These are phyloP conservation scores for Callocephalon fimbriatum DNA, from an alignment of 2,113 vertebrate species.

Conservation along the genomic window DNA sequence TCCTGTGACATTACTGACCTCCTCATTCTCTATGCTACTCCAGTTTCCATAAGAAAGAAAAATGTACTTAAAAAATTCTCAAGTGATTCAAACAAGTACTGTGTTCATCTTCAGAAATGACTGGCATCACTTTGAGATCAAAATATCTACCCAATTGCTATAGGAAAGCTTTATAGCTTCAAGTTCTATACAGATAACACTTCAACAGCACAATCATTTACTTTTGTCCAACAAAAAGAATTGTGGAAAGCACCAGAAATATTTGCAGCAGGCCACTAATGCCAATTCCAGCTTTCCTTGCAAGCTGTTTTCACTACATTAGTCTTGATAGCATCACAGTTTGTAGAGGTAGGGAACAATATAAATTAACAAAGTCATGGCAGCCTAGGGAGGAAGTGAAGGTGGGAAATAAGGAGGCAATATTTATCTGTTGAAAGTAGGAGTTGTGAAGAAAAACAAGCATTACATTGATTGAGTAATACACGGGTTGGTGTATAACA, in stretches of 20 bases:
- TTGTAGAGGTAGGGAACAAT: background rate
- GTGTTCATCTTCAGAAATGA: slow-evolving; percentile 27
- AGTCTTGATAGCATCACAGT: background rate
- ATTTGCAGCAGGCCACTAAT: background rate
- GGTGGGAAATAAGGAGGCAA: background rate
- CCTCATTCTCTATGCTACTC: background rate
- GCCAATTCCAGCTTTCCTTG: background rate
- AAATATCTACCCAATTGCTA: background rate
- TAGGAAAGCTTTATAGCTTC: background rate
- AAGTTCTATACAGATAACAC: background rate
- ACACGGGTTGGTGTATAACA: background rate
- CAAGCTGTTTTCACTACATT: background rate
- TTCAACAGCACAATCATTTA: background rate
- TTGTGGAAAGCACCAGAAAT: background rate
- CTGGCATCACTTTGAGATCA: slow-evolving; percentile 29
- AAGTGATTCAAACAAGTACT: slow-evolving; percentile 44
- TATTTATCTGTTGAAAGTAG: background rate
- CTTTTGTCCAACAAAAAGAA: background rate
- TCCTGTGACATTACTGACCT: background rate
- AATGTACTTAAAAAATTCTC: slow-evolving; percentile 7
- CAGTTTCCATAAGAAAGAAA: background rate
- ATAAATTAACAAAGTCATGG: background rate
- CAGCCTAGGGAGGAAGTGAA: background rate
- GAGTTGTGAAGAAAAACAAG: background rate
- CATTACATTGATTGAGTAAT: background rate